Evolutionary conservation across 2,113 vertebrate genomes (phyloP).

Genomic region (Myotis brandtii): DNA sequence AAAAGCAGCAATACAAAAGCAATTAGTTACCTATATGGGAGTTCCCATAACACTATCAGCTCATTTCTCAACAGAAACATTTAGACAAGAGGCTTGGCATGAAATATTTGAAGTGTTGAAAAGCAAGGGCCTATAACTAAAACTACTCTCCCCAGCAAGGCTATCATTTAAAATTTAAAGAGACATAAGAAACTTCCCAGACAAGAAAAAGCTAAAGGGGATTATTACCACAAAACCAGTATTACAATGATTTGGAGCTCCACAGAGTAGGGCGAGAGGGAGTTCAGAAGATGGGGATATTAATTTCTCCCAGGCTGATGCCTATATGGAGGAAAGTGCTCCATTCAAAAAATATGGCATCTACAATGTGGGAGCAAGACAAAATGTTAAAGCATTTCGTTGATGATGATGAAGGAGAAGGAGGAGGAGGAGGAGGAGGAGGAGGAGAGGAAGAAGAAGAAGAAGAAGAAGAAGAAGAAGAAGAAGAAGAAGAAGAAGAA

Average conservation of each 20-base stretch:
- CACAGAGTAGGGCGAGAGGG: no score
- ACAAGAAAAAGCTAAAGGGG: neutral
- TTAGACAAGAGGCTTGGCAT: neutral
- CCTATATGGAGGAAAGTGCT: no score
- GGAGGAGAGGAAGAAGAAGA: fast-evolving
- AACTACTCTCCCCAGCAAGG: neutral
- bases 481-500: neutral
- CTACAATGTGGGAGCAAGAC: no score
- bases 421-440: fast-evolving
- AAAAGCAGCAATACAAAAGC: neutral
- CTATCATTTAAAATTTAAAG: neutral
- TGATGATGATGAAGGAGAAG: neutral
- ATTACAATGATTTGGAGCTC: neutral
- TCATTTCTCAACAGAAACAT: neutral
- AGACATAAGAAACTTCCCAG: neutral
- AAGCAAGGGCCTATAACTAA: neutral
- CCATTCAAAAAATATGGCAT: no score
- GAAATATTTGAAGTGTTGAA: neutral
- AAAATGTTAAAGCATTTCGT: neutral
- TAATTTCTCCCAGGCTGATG: no score
- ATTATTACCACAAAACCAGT: neutral
- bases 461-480: neutral
- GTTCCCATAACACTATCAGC: neutral
- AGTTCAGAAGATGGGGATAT: no score
- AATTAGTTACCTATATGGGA: neutral